phyloP scores from a whole-genome alignment of 2,797 vertebrate species.

The Sardinella longiceps region DNA sequence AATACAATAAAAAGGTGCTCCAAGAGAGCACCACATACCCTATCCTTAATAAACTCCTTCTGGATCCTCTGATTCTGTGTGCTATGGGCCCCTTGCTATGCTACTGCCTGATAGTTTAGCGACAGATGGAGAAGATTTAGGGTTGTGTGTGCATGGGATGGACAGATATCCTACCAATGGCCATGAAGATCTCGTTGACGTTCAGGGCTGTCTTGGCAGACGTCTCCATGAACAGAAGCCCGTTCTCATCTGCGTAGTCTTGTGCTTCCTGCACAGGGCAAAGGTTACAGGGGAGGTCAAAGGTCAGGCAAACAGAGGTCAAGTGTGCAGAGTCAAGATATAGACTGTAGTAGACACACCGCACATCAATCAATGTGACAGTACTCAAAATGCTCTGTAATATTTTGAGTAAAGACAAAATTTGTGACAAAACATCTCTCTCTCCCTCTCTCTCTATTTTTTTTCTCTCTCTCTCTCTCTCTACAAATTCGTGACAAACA shows the following conservation, averaged over 20 bases:
- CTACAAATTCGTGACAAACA: no score
- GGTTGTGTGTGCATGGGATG: not conserved
- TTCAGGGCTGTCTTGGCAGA: slow-evolving; percentile 94
- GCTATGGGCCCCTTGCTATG: not conserved
- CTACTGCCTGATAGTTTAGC: no score
- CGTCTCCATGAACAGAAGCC: slow-evolving; percentile 95
- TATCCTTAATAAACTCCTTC: no score
- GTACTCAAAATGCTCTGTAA: no score
- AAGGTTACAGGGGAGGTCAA: not conserved
- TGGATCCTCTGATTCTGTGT: not conserved
- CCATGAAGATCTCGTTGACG: slow-evolving; percentile 95
- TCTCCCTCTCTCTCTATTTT: no score
- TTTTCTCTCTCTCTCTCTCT: no score
- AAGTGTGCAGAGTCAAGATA: not conserved
- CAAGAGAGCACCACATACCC: no score
- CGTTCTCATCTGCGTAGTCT: slow-evolving; percentile 90
- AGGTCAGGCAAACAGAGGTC: not conserved
- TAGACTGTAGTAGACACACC: not conserved
- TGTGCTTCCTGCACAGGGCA: slow-evolving; percentile 82
- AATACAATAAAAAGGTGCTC: no score
- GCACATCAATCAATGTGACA: not conserved
- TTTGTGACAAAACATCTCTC: no score
- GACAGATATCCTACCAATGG: slow-evolving; percentile 80
- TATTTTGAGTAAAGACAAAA: no score
- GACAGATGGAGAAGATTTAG: not conserved